These are phyloP conservation scores for Apamea anceps DNA, from an alignment of 2,888 invertebrate genomes.

Conservation along the genomic window DNA sequence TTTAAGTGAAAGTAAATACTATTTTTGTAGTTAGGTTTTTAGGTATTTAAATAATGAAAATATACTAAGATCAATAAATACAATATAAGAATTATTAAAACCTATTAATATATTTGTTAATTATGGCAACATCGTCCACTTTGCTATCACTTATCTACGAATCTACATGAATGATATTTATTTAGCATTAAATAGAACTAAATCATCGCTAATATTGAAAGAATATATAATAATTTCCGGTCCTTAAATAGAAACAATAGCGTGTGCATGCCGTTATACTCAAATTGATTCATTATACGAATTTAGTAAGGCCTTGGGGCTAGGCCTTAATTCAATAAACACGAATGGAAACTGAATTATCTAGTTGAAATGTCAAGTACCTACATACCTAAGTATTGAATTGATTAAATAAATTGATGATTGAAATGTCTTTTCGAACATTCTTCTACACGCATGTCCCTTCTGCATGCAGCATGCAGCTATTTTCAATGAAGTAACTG, in stretches of 20 bases:
- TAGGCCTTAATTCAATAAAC: slow-evolving; percentile 33
- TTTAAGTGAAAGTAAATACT: no score
- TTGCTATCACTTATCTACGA: neutral
- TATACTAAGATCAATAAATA: neutral
- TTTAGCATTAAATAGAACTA: neutral
- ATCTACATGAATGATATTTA: neutral
- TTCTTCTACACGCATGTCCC: neutral
- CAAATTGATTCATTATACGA: slow-evolving; percentile 68
- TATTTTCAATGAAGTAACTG: no score
- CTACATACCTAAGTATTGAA: no score
- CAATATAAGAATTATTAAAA: neutral
- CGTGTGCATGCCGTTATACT: slow-evolving; percentile 62
- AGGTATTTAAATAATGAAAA: neutral
- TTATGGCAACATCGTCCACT: neutral
- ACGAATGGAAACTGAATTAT: slow-evolving; percentile 42
- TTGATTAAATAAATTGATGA: slow-evolving; percentile 15
- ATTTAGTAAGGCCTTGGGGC: slow-evolving; percentile 57
- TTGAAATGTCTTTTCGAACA: neutral
- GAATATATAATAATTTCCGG: slow-evolving; percentile 55
- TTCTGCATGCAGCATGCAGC: no score
- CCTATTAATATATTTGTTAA: neutral
- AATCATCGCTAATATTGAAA: slow-evolving; percentile 37
- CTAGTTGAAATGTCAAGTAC: slow-evolving; percentile 34
- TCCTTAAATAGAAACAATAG: slow-evolving; percentile 68
- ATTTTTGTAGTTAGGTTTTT: neutral